Conservation (phyloP, 2,888 invertebrate species). For the Caenorhabditis afra region DNA sequence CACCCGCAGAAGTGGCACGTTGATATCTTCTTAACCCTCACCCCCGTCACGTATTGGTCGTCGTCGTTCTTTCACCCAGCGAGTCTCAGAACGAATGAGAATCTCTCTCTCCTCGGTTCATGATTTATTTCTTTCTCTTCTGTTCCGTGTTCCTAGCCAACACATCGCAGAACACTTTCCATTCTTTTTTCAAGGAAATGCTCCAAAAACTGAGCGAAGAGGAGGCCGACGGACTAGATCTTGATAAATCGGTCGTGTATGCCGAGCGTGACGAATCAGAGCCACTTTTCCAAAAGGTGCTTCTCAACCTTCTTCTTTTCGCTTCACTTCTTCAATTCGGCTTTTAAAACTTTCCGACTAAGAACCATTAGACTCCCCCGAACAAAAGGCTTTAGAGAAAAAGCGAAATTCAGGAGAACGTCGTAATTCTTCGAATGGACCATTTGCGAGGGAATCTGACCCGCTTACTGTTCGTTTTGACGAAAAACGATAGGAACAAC, state of each 20-base stretch:
- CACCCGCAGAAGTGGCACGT: not conserved
- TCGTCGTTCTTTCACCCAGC: conserved; percentile 4
- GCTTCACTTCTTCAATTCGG: conserved; percentile 29
- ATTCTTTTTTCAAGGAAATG: conserved; percentile 54
- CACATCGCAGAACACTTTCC: no score
- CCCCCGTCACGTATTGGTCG: conserved; percentile 17
- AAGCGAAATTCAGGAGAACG: conserved; percentile 71
- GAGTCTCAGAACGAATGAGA: not conserved
- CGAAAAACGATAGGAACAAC: conserved; percentile 58
- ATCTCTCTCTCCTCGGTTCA: conserved; percentile 31
- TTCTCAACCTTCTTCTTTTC: conserved; percentile 3
- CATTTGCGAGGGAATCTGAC: conserved; percentile 69
- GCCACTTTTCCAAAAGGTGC: conserved; percentile 63
- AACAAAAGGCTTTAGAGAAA: conserved; percentile 1
- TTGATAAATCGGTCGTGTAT: conserved; percentile 69
- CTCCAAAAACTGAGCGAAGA: conserved; percentile 55
- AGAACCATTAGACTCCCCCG: not conserved
- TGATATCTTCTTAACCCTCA: not conserved
- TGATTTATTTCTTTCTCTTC: conserved; percentile 28
- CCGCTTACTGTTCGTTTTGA: conserved; percentile 73
- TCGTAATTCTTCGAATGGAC: conserved; percentile 75
- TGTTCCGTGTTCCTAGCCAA: conserved; percentile 24
- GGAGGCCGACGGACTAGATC: conserved; percentile 59
- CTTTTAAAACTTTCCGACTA: not conserved
- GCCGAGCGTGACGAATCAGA: conserved; percentile 75